Evolutionary conservation across 2,113 vertebrate genomes (phyloP).

Genomic region (Equus przewalskii): DNA sequence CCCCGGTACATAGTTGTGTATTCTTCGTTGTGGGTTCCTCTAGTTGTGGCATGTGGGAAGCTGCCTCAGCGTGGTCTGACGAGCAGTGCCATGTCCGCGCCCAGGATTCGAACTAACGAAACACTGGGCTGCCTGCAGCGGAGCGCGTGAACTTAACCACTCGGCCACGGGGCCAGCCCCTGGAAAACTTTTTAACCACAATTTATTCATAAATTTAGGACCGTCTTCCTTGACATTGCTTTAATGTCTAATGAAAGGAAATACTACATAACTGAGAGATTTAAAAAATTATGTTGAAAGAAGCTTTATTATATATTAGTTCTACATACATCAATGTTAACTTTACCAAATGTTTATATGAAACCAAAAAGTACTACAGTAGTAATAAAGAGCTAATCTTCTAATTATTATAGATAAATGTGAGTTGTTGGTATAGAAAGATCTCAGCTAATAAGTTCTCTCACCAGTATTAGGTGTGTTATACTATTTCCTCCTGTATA

Average conservation of each 20-base stretch:
- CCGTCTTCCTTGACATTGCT: neutral
- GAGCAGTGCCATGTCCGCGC: too few relatives aligned
- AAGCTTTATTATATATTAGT: constrained; percentile 71
- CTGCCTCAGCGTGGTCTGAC: too few relatives aligned
- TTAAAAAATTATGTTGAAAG: constrained; percentile 38
- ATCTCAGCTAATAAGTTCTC: constrained; percentile 37
- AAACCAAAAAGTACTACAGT: constrained; percentile 34
- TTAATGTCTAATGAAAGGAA: constrained; percentile 23
- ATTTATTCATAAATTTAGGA: constrained; percentile 21
- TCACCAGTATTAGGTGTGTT: neutral
- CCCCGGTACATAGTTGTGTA: too few relatives aligned
- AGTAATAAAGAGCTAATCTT: constrained; percentile 38
- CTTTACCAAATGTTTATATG: constrained; percentile 51
- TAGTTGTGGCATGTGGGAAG: too few relatives aligned
- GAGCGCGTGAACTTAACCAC: too few relatives aligned
- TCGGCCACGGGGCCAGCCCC: too few relatives aligned
- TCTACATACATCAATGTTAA: constrained; percentile 13
- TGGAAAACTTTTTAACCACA: neutral
- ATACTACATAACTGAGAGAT: constrained; percentile 9
- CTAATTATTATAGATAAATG: neutral
- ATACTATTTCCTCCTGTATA: neutral
- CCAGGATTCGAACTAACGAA: too few relatives aligned
- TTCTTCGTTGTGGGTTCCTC: too few relatives aligned
- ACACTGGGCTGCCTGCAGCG: too few relatives aligned
- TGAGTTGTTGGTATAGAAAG: neutral